phyloP scores from a whole-genome alignment of 1,140 invertebrate species.

The Euura saliciscinereae region DNA sequence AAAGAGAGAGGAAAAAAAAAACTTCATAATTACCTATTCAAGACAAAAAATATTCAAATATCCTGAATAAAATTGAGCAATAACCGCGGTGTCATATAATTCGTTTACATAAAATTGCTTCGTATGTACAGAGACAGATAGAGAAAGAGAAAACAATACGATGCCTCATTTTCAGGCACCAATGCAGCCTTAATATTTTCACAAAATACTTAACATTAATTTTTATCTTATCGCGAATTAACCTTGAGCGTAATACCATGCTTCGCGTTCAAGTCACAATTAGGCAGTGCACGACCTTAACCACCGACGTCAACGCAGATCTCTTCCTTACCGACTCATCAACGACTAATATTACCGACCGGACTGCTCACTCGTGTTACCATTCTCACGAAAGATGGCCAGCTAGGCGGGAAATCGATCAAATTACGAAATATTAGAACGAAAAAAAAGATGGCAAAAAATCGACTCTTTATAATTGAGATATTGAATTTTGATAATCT shows the following conservation, averaged over 20 bases:
- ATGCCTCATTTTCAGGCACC: not conserved
- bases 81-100: not conserved
- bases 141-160: not conserved
- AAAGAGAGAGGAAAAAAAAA: not conserved
- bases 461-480: too few species aligned
- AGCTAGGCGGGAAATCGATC: too few species aligned
- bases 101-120: not conserved
- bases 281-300: not conserved
- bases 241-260: not conserved
- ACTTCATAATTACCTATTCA: not conserved
- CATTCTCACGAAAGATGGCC: too few species aligned
- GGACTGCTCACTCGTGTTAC: too few species aligned
- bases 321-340: not conserved
- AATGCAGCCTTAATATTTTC: not conserved
- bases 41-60: not conserved
- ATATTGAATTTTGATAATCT: too few species aligned
- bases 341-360: too few species aligned
- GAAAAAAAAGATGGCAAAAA: too few species aligned
- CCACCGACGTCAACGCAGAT: not conserved
- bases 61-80: slow-evolving; percentile 5
- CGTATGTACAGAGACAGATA: not conserved
- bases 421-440: too few species aligned
- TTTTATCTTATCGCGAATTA: not conserved
- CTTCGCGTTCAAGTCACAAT: too few species aligned
- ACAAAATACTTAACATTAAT: not conserved